Evolutionary conservation across 2,888 invertebrate genomes (phyloP).

Genomic region (Endomychus coccineus): DNA sequence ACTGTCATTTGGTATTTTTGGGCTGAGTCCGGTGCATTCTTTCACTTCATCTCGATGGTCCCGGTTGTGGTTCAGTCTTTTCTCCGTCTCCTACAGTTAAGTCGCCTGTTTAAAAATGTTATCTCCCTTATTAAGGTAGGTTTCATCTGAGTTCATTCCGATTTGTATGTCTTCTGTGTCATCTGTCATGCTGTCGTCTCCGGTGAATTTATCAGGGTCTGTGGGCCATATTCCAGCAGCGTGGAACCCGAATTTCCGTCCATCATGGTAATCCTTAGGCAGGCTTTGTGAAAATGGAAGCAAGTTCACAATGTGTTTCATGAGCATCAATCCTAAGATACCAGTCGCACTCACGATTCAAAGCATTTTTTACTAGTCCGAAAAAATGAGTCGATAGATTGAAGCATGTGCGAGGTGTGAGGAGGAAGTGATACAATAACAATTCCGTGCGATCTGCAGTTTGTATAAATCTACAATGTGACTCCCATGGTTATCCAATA

Average conservation of each 20-base stretch:
- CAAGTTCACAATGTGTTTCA: slow-evolving; percentile 17
- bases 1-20: background rate
- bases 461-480: slow-evolving; percentile 13
- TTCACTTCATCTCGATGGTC: slow-evolving; percentile 12
- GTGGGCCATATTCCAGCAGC: slow-evolving; percentile 16
- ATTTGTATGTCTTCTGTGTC: too few relatives aligned
- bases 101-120: too few relatives aligned
- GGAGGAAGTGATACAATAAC: slow-evolving; percentile 15
- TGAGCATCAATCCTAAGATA: slow-evolving; percentile 15
- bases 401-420: slow-evolving; percentile 16
- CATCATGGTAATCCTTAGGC: slow-evolving; percentile 13
- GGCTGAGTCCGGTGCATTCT: background rate
- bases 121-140: too few relatives aligned
- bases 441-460: slow-evolving; percentile 13
- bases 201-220: slow-evolving; percentile 15
- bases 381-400: slow-evolving; percentile 13
- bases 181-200: too few relatives aligned
- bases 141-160: too few relatives aligned
- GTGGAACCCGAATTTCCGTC: slow-evolving; percentile 17
- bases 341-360: slow-evolving; percentile 15
- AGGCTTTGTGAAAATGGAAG: slow-evolving; percentile 19
- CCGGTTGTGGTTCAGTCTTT: slow-evolving; percentile 5
- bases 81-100: slow-evolving; percentile 7
- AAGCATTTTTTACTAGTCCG: slow-evolving; percentile 12
- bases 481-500: slow-evolving; percentile 14